Base-by-base conservation (phyloP, 1,140 invertebrate genomes). In the Eupeodes corollae region DNA sequence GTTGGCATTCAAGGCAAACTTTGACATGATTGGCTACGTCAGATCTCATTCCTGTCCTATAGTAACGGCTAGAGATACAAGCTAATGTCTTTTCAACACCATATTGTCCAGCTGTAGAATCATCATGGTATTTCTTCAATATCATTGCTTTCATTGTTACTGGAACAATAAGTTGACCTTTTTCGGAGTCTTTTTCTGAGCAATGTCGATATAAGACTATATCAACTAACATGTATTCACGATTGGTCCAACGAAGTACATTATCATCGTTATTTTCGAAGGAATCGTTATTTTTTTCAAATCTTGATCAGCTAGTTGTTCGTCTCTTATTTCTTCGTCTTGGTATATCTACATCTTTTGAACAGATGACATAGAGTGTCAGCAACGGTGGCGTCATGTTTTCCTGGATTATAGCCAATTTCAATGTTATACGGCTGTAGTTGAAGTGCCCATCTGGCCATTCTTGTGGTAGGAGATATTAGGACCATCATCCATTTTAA, bases 401-500 rank as follows among this genome's bases (percentile, higher is more conserved):
- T n/a, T n/a, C n/a, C n/a, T n/a, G n/a, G n/a, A n/a, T n/a, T n/a
- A n/a, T n/a, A n/a, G n/a, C n/a, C n/a, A n/a, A n/a, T 54, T 9
- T 16, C 45, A 8, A 67, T 18, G 44, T 72, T 52, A 49, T 67
- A 73, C 2, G 55, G 50, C 55, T 75, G 72, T 2, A 77, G 45
- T 16, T 49, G 45, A 12, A 74, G 42, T 1, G 67, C 59, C 74
- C 74, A 78, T 30, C 71, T 48, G 0, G 70, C 69, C 6, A 73
- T 37, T 6, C 62, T 44, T 6, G 66, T 66, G 0, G 50, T 63
- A 0, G 72, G 65, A 2, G 54, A 63, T 53, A 70, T 74, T 0
- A 72, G 50, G 1, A 53, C 54, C 35, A 67, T 57, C 0, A 79
- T 51, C 70, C 72, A 78, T 42, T 54, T 58, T 5, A 78, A 50